These are phyloP conservation scores for Mustela lutreola DNA, from an alignment of 2,113 vertebrate genomes.

Conservation along the genomic window DNA sequence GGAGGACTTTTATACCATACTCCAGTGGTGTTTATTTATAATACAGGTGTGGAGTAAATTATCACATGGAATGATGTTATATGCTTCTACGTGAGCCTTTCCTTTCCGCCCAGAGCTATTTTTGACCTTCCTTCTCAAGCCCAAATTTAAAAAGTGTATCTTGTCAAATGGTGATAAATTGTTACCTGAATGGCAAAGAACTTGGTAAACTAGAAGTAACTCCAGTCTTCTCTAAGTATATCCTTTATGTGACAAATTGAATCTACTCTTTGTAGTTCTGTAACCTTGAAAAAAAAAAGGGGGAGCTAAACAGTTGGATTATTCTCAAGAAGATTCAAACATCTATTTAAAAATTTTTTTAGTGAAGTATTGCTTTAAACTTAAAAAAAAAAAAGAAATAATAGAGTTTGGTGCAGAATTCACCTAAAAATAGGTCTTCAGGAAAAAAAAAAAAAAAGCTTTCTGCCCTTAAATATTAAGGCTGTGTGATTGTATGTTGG, in stretches of 20 bases:
- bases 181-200: neutral
- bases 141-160: constrained; percentile 23
- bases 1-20: neutral
- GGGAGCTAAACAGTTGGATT: constrained; percentile 21
- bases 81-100: neutral
- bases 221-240: neutral
- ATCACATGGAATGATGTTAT: neutral
- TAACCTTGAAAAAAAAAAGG: neutral
- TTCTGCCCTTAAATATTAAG: neutral
- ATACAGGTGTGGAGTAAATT: neutral
- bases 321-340: constrained; percentile 7
- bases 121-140: neutral
- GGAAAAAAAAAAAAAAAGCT: neutral
- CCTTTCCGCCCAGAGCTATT: neutral
- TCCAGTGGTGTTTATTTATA: constrained; percentile 40
- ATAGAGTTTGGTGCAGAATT: neutral
- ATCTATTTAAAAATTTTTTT: constrained; percentile 42
- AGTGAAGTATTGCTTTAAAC: constrained; percentile 51
- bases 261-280: constrained; percentile 56
- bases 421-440: constrained; percentile 62
- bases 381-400: constrained; percentile 4
- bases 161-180: constrained; percentile 66
- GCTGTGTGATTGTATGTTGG: neutral
- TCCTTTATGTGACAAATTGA: constrained; percentile 48
- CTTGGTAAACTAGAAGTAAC: neutral